A percentile compares a stretch with the other conserved stretches of the same genome.
Conservation (phyloP, 2,113 vertebrate species). For the Ceratotherium simum region DNA sequence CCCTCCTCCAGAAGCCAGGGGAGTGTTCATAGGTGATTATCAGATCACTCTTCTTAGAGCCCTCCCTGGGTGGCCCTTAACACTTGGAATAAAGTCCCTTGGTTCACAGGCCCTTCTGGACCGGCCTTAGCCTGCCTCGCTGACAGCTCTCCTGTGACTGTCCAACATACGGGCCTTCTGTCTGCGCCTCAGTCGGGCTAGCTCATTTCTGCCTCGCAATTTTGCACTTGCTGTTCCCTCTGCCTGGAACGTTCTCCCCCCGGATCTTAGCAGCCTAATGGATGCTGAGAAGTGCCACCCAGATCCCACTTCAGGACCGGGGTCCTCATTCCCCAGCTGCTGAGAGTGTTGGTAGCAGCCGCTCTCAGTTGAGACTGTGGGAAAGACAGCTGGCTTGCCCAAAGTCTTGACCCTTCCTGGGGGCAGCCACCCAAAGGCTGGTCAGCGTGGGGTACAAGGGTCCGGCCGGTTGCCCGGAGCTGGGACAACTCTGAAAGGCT, state of each 20-base stretch:
- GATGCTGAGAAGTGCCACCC: background rate
- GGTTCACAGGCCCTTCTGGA: background rate
- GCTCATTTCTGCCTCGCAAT: background rate
- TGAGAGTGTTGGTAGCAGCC: background rate
- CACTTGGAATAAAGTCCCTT: background rate
- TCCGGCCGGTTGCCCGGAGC: background rate
- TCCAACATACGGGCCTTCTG: background rate
- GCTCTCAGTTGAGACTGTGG: background rate
- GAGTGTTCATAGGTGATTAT: background rate
- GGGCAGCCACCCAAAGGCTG: background rate
- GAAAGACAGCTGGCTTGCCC: background rate
- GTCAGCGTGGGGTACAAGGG: background rate
- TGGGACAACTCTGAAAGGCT: background rate
- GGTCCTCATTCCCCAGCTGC: background rate
- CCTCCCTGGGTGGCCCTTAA: background rate
- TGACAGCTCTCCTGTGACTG: background rate
- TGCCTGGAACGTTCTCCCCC: background rate
- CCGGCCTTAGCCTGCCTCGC: background rate
- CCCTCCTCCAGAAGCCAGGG: background rate
- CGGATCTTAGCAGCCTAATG: background rate
- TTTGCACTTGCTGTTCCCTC: background rate
- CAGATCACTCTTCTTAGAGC: background rate
- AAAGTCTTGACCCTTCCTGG: background rate
- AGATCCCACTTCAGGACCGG: background rate
- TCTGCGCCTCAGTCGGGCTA: background rate